Base-by-base conservation (phyloP, 2,888 invertebrate species). In the Adelphocoris suturalis region DNA sequence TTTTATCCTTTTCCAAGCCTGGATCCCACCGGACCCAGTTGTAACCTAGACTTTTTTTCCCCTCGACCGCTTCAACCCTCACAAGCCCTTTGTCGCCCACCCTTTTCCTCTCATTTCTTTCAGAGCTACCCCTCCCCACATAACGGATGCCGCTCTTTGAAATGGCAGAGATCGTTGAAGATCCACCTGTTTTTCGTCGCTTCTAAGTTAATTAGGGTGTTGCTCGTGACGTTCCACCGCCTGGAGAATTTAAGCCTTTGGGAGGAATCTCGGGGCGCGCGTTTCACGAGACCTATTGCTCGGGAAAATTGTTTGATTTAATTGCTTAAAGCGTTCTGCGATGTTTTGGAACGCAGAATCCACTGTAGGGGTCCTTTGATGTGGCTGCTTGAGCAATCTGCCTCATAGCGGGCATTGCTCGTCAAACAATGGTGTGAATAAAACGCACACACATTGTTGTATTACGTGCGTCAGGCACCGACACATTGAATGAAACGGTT, bases 21-120 rank as follows among this genome's bases (percentile, higher is more conserved):
- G 37, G 78, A 47, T 46, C 46, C 46, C 37, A 37, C 28, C 78
- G 14, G 11, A 12, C 23, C 19, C 78, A 46, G 68, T 23, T 27
- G 23, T 7, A 27, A 0, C 27, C 68, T 13, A 23, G 23, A 23
- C 68, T 19, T 23, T 68, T 68, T 23, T 68, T 68, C 2, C 37
- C 37, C 61, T 68, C 23, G 68, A 68, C 68, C 68, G 68, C 23
- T 19, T 27, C 68, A 68, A 27, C 68, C 68, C 68, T 68, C 23
- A 9, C n/a, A 23, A 19, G 19, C 23, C 23, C 68, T 68, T 68
- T 68, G 68, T 68, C 19, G 23, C 68, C 37, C 37, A 37, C 37
- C 37, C 37, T 37, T 37, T 37, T 37, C 37, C 37, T 37, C 37
- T 37, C 37, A 37, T 37, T 37, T 37, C 37, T 37, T 37, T 37